Base-by-base conservation (phyloP, 2,797 vertebrate species). In the Sarcoramphus papa region DNA sequence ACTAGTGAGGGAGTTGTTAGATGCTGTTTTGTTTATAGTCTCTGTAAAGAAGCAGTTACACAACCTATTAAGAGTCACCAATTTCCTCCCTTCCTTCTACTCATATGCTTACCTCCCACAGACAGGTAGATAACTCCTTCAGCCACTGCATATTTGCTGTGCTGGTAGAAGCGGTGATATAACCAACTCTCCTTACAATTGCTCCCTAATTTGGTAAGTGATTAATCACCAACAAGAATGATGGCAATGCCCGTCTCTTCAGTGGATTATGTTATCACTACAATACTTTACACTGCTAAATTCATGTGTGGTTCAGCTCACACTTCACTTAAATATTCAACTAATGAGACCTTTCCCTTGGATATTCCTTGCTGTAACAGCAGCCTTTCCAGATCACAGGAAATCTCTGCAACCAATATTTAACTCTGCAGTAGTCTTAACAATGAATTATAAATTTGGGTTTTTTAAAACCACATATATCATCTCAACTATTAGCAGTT, bases 211-310 rank as follows among this genome's bases (percentile, higher is more conserved):
- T 92, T 85, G 37, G 7, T 21, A 93, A 93, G 78, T 30, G 54
- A 96, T 94, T 90, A 90, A 88, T 95, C 73, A 74, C 47, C 57
- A 82, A 23, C 28, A 85, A 79, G 78, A 95, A 82, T 3, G 24
- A 96, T 41, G 53, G 63, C 41, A 93, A 77, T 86, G 19, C 30
- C 18, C 19, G 0, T 45, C 54, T 83, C 67, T 87, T 90, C 84
- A 40, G 54, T 57, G 37, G 63, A 64, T 77, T 87, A 68, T n/a
- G 30, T 94, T 94, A 95, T 96, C 86, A 7, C 40, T 94, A n/a
- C n/a, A 63, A 53, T 70, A 83, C 68, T 72, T 95, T 59, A 83
- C 35, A 24, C 45, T 43, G 77, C 41, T 87, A 69, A 83, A 94
- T 75, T 86, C 33, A 45, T 12, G 45, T 21, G 40, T 91, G 85